Conservation (phyloP, 2,113 vertebrate genomes). For the Accipiter virgatus region DNA sequence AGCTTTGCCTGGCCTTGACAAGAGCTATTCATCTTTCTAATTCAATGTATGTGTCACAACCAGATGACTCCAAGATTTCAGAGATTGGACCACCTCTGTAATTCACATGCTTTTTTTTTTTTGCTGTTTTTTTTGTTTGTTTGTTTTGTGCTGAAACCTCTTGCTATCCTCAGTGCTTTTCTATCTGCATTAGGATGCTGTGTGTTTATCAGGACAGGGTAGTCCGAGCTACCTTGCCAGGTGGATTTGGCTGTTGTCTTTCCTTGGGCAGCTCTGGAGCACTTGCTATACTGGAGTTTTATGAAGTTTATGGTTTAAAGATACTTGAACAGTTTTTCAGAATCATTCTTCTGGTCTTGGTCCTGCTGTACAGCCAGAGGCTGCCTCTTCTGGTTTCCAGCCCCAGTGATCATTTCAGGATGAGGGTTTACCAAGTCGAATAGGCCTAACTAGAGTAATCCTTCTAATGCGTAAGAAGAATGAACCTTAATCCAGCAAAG, state of each 20-base stretch:
- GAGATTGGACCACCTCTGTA: background rate
- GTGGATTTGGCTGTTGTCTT: background rate
- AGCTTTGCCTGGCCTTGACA: conserved; percentile 42
- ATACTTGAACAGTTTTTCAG: background rate
- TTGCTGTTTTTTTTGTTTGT: too few species aligned
- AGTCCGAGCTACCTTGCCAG: background rate
- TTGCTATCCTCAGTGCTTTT: background rate
- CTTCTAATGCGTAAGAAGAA: background rate
- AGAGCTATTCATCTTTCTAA: conserved; percentile 57
- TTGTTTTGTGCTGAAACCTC: background rate
- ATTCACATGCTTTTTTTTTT: background rate
- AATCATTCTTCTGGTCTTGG: background rate
- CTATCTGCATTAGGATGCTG: background rate
- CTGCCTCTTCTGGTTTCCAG: background rate
- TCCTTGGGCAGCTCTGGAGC: background rate
- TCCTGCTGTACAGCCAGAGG: background rate
- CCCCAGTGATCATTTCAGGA: background rate
- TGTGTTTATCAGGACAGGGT: background rate
- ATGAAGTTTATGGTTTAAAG: background rate
- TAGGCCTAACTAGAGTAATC: background rate
- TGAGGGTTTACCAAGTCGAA: background rate
- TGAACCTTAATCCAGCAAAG: conserved; percentile 9
- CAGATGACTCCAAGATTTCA: conserved; percentile 43
- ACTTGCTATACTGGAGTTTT: fast-evolving
- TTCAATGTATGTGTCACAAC: conserved; percentile 36